These are phyloP conservation scores for Bombus superbus DNA, from an alignment of 1,140 invertebrate species.

Conservation along the genomic window DNA sequence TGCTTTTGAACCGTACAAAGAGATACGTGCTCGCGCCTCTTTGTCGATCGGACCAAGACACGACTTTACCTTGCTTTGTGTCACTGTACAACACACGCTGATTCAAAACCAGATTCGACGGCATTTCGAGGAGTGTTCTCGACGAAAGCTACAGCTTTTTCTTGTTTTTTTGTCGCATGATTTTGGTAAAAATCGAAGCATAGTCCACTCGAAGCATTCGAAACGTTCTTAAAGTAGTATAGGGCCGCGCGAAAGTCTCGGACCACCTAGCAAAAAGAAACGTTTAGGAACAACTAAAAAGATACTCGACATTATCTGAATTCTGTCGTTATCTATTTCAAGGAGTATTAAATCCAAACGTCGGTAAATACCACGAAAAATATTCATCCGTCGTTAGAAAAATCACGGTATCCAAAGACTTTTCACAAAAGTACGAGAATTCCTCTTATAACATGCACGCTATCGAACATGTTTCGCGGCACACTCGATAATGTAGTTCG, in stretches of 20 bases:
- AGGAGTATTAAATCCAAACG: no score
- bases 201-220: no score
- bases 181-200: background rate
- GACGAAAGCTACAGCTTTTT: background rate
- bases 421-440: background rate
- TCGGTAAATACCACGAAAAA: no score
- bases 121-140: background rate
- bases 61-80: background rate
- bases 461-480: slow-evolving; percentile 45
- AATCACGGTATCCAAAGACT: no score
- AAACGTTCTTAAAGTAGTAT: background rate
- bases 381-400: no score
- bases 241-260: no score
- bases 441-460: slow-evolving; percentile 35
- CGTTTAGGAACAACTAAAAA: no score
- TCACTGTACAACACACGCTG: background rate
- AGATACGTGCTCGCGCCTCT: background rate
- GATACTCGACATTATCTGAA: no score
- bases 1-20: slow-evolving; percentile 60
- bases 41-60: background rate
- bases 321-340: no score
- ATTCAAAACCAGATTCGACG: background rate
- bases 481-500: slow-evolving; percentile 62
- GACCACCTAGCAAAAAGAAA: no score
- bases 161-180: background rate